Percentiles rank a stretch among this genome's conserved stretches.
Conservation (phyloP, 2,888 invertebrate species). For the Sesia bembeciformis region DNA sequence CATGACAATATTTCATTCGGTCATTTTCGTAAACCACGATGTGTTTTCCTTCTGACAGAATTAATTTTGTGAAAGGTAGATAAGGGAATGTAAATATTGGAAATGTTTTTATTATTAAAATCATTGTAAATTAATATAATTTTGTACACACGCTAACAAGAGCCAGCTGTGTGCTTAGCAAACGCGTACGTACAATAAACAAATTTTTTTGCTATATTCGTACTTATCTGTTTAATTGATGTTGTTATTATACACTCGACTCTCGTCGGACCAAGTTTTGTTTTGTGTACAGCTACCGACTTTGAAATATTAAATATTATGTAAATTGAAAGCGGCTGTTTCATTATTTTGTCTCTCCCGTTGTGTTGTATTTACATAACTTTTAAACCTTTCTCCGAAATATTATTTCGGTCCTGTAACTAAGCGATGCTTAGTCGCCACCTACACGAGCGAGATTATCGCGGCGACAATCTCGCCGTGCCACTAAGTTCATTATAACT, state of each 20-base stretch:
- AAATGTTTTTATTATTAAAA: too few relatives aligned
- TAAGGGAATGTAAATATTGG: too few relatives aligned
- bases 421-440: too few relatives aligned
- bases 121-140: too few relatives aligned
- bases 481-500: too few relatives aligned
- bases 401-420: too few relatives aligned
- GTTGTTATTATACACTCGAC: conserved; percentile 46
- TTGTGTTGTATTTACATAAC: neutral
- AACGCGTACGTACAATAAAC: conserved; percentile 8
- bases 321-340: conserved; percentile 35
- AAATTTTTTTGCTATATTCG: conserved; percentile 16
- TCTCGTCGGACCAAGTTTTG: conserved; percentile 61
- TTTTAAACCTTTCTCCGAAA: neutral
- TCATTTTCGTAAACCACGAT: too few relatives aligned
- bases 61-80: too few relatives aligned
- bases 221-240: conserved; percentile 22
- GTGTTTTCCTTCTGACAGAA: too few relatives aligned
- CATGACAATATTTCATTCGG: too few relatives aligned
- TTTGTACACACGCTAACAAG: neutral
- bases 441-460: too few relatives aligned
- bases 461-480: too few relatives aligned
- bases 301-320: conserved; percentile 61
- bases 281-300: conserved; percentile 58
- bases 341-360: neutral
- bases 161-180: conserved; percentile 21